These are phyloP conservation scores for Pogonomyrmex californicus DNA, from an alignment of 1,140 invertebrate species.

Conservation along the genomic window DNA sequence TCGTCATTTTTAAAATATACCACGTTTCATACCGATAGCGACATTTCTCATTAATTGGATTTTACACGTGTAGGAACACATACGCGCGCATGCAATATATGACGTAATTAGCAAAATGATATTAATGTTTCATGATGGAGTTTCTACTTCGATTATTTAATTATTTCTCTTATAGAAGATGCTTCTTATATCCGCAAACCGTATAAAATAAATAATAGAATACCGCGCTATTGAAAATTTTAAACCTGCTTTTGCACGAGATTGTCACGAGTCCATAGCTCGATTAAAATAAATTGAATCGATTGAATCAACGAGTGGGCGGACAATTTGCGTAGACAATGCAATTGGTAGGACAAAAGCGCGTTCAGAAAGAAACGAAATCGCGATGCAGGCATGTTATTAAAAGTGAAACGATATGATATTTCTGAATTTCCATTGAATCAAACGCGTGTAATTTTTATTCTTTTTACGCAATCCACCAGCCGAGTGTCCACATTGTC, in stretches of 20 bases:
- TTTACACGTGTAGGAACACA: not conserved
- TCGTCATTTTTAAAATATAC: slow-evolving; percentile 30
- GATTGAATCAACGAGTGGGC: slow-evolving; percentile 58
- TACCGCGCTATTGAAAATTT: slow-evolving; percentile 48
- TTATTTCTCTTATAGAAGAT: not conserved
- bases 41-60: slow-evolving; percentile 26
- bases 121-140: slow-evolving; percentile 19
- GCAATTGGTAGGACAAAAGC: slow-evolving; percentile 59
- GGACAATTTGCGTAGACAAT: slow-evolving; percentile 62
- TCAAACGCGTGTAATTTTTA: slow-evolving; percentile 61
- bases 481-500: slow-evolving; percentile 56
- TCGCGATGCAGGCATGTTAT: slow-evolving; percentile 58
- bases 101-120: not conserved
- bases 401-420: slow-evolving; percentile 57
- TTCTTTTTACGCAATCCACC: slow-evolving; percentile 49
- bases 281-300: slow-evolving; percentile 65
- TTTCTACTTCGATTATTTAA: slow-evolving; percentile 5
- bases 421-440: slow-evolving; percentile 61
- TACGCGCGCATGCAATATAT: too few species aligned
- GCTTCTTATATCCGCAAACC: slow-evolving; percentile 12
- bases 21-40: not conserved
- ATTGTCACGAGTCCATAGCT: slow-evolving; percentile 52
- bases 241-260: slow-evolving; percentile 40
- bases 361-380: slow-evolving; percentile 61
- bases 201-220: slow-evolving; percentile 34